These are phyloP conservation scores for Cynopterus brachyotis DNA, from an alignment of 2,113 vertebrate species.

Conservation along the genomic window DNA sequence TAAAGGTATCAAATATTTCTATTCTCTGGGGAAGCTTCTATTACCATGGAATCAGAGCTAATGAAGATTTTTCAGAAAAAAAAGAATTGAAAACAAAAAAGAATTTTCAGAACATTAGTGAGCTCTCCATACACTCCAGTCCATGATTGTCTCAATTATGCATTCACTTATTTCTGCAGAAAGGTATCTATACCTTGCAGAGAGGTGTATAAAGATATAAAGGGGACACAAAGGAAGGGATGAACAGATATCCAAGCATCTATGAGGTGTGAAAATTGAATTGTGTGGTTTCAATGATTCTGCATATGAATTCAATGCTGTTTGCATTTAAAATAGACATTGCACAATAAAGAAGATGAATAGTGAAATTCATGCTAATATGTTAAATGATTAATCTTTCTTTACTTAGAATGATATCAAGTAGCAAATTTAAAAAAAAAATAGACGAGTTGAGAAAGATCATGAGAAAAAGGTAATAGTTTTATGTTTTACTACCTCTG, in stretches of 20 bases:
- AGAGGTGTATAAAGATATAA: not conserved
- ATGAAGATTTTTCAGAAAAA: not conserved
- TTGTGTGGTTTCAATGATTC: not conserved
- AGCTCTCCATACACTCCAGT: not conserved
- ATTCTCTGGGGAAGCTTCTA: not conserved
- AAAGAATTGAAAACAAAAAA: not conserved
- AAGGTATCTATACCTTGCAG: not conserved
- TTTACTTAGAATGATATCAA: not conserved
- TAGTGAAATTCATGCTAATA: not conserved
- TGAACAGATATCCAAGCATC: rapidly evolving
- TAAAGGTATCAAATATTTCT: not conserved
- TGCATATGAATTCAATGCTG: not conserved
- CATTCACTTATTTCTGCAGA: not conserved
- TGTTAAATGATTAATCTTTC: not conserved
- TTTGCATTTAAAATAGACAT: not conserved
- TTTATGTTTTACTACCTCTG: not conserved
- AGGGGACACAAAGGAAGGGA: not conserved
- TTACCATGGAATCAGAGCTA: not conserved
- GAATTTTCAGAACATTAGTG: not conserved
- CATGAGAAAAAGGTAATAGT: not conserved
- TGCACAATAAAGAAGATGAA: not conserved
- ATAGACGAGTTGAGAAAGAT: not conserved
- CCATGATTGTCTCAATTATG: not conserved
- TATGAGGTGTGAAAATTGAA: not conserved
- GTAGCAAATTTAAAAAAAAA: not conserved